Evolutionary conservation across 1,140 invertebrate species (phyloP).

Genomic region (Hylyphantes graminicola): DNA sequence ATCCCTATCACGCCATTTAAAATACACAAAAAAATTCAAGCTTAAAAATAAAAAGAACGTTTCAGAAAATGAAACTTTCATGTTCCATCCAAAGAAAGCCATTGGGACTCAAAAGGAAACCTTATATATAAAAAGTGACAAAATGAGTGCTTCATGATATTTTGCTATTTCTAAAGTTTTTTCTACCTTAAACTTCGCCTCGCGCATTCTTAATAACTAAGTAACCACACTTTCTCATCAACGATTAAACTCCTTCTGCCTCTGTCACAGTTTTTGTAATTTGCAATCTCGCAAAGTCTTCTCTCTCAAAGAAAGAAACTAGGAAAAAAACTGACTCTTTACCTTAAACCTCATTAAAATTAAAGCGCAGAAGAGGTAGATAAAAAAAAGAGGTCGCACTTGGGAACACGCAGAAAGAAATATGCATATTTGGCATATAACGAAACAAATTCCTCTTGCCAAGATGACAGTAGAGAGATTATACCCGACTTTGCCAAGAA

Average conservation of each 20-base stretch:
- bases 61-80: too few relatives aligned
- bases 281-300: conserved; percentile 34
- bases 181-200: neutral
- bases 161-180: neutral
- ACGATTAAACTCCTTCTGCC: conserved; percentile 17
- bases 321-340: neutral
- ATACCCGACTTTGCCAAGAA: conserved; percentile 16
- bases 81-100: too few relatives aligned
- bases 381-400: conserved; percentile 12
- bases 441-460: conserved; percentile 46
- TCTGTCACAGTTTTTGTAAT: conserved; percentile 16
- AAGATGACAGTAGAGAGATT: conserved; percentile 51
- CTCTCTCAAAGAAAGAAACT: neutral
- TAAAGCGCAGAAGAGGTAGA: conserved; percentile 16
- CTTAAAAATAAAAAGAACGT: too few relatives aligned
- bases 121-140: too few relatives aligned
- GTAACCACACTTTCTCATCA: conserved; percentile 32
- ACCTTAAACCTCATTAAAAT: conserved; percentile 56
- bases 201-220: conserved; percentile 28
- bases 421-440: conserved; percentile 53
- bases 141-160: too few relatives aligned
- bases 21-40: too few relatives aligned
- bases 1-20: too few relatives aligned
- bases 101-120: too few relatives aligned
- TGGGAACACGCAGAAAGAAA: conserved; percentile 9